Evolutionary conservation across 2,113 vertebrate species (phyloP).

Genomic region (Saccopteryx bilineata): DNA sequence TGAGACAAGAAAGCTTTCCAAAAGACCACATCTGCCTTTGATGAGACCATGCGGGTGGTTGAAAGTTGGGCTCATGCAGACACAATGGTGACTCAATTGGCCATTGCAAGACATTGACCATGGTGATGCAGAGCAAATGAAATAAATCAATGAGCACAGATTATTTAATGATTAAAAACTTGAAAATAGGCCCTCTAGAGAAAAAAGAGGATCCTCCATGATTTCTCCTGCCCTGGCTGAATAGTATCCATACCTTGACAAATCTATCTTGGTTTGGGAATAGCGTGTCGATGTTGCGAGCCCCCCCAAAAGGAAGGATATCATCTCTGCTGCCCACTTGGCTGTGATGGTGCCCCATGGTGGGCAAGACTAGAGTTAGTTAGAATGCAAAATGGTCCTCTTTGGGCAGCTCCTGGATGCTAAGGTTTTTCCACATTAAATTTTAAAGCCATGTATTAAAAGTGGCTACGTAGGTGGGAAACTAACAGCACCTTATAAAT

Average conservation of each 20-base stretch:
- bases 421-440: neutral
- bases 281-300: neutral
- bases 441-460: slow-evolving; percentile 60
- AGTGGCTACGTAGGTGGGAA: slow-evolving; percentile 23
- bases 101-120: neutral
- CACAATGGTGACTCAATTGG: neutral
- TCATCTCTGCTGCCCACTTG: neutral
- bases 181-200: neutral
- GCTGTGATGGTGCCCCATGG: neutral
- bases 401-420: neutral
- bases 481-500: slow-evolving; percentile 47
- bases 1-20: neutral
- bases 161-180: slow-evolving; percentile 13
- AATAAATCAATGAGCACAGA: neutral
- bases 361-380: neutral
- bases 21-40: neutral
- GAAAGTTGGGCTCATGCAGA: neutral
- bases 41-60: neutral
- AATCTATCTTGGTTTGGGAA: neutral
- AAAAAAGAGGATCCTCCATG: neutral
- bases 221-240: neutral
- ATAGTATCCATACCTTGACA: neutral
- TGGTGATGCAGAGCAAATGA: neutral
- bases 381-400: neutral
- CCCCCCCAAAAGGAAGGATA: neutral